phyloP scores from a whole-genome alignment of 2,888 invertebrate genomes.

The Metacarcinus magister region DNA sequence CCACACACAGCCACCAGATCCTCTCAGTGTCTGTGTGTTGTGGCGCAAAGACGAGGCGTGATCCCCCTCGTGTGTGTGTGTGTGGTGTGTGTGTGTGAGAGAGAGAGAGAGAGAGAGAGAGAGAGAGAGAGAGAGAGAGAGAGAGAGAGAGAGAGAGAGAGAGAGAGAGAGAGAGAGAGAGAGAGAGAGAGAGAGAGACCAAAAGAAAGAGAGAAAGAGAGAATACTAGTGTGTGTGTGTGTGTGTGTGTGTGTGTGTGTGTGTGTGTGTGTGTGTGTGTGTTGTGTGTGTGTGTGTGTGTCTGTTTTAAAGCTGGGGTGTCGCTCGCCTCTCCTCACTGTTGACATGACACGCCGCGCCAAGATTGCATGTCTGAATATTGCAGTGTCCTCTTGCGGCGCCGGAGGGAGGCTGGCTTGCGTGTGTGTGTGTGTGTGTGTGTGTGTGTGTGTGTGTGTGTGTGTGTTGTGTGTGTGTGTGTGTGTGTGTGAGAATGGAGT shows the following conservation, averaged over 20 bases:
- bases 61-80: neutral
- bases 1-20: neutral
- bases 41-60: neutral
- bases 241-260: conserved; percentile 29
- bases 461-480: conserved; percentile 46
- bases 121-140: neutral
- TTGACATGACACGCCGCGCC: conserved; percentile 21
- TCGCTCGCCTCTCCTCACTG: neutral
- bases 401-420: neutral
- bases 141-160: neutral
- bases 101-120: neutral
- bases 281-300: conserved; percentile 28
- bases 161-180: neutral
- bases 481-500: conserved; percentile 31
- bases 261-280: conserved; percentile 47
- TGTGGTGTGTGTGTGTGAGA: neutral
- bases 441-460: conserved; percentile 10
- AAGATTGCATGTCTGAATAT: conserved; percentile 18
- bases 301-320: conserved; percentile 2
- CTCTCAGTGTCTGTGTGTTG: neutral
- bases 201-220: neutral
- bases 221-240: neutral
- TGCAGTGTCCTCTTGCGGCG: conserved; percentile 33
- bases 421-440: neutral
- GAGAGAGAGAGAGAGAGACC: neutral